Evolutionary conservation across 2,797 vertebrate species (phyloP).

Genomic region (Tarsius wallacei): DNA sequence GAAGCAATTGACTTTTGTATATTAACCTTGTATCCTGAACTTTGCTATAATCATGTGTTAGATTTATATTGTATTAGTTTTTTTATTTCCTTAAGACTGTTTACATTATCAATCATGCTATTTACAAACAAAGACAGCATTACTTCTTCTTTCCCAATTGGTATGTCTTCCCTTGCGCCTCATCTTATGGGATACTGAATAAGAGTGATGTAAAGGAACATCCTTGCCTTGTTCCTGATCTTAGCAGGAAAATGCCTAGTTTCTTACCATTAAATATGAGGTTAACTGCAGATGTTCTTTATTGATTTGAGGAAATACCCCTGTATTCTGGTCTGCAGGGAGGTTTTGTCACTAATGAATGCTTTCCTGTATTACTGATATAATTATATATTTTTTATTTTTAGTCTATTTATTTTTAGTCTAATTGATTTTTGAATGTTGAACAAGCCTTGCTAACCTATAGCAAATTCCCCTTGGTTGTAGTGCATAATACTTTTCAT

Average conservation of each 20-base stretch:
- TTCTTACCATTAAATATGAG: slow-evolving; percentile 6
- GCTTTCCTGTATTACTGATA: slow-evolving; percentile 19
- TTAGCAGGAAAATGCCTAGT: neutral
- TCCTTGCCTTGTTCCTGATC: too few species aligned
- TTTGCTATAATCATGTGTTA: neutral
- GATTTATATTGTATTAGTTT: neutral
- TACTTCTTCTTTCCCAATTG: neutral
- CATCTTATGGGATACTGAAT: neutral
- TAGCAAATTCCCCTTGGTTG: neutral
- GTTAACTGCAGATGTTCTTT: neutral
- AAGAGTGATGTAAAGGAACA: too few species aligned
- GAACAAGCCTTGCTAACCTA: neutral
- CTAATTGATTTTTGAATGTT: neutral
- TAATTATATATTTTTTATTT: neutral
- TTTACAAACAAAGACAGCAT: neutral
- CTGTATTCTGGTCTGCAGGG: neutral
- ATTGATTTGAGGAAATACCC: neutral
- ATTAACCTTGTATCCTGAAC: neutral
- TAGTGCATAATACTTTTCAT: neutral
- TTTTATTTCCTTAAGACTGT: neutral
- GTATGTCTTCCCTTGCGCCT: neutral
- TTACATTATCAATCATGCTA: neutral
- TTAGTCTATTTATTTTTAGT: neutral
- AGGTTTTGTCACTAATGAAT: neutral
- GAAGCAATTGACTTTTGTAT: neutral